Conservation (phyloP, 2,888 invertebrate genomes). For the Synergus japonicus region DNA sequence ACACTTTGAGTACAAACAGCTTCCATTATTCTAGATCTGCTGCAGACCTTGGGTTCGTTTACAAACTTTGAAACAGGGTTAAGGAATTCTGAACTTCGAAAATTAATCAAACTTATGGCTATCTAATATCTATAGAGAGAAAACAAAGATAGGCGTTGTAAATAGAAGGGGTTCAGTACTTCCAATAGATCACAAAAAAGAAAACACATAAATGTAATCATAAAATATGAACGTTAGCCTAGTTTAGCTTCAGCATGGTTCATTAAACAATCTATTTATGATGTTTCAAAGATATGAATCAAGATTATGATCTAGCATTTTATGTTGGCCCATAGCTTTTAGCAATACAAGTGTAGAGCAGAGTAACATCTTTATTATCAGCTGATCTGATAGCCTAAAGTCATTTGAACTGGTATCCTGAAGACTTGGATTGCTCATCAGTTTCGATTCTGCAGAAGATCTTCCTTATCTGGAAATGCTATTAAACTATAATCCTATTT, state of each 20-base stretch:
- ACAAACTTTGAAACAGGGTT: neutral
- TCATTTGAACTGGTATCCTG: neutral
- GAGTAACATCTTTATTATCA: neutral
- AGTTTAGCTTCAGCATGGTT: neutral
- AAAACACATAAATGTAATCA: neutral
- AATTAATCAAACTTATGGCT: neutral
- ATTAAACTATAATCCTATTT: too few species aligned
- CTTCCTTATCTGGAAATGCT: too few species aligned
- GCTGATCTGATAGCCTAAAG: neutral
- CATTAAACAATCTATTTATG: neutral
- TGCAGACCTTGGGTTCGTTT: neutral
- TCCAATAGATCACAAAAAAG: neutral
- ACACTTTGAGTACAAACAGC: slow-evolving; percentile 3
- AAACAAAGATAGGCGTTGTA: neutral
- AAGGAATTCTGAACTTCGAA: neutral
- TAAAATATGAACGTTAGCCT: neutral
- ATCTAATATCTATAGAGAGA: neutral
- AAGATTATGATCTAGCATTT: slow-evolving; percentile 20
- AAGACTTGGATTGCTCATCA: neutral
- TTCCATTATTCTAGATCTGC: neutral
- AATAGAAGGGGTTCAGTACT: neutral
- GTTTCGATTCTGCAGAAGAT: neutral
- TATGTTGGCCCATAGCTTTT: neutral
- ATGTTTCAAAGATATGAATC: slow-evolving; percentile 1
- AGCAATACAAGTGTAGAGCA: neutral